Conservation (phyloP, 1,140 invertebrate species). For the Bombus ignitus region DNA sequence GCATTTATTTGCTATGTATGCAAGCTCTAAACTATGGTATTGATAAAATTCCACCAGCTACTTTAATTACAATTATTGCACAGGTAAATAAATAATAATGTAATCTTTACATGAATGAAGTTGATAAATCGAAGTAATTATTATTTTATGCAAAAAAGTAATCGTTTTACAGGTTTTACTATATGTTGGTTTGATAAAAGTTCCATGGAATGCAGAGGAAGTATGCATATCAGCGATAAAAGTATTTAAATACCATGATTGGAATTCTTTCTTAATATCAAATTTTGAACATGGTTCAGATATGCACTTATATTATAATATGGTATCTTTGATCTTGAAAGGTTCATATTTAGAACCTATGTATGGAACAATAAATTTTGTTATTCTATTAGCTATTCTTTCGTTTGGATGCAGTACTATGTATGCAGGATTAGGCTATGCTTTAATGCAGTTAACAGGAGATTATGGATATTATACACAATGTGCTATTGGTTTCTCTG, state of each 20-base stretch:
- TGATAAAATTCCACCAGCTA: constrained; percentile 86
- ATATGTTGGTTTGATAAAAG: constrained; percentile 81
- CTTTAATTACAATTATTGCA: constrained; percentile 82
- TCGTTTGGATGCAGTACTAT: constrained; percentile 83
- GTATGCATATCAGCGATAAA: constrained; percentile 85
- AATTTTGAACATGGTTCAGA: constrained; percentile 88
- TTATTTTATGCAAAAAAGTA: neutral
- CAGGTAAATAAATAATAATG: constrained; percentile 76
- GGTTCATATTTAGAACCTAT: constrained; percentile 84
- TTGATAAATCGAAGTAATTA: neutral
- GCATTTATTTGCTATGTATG: constrained; percentile 73
- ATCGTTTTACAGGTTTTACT: constrained; percentile 79
- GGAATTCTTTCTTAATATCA: constrained; percentile 84
- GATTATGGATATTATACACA: constrained; percentile 81
- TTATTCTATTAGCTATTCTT: constrained; percentile 83
- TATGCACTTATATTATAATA: constrained; percentile 90
- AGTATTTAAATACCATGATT: constrained; percentile 84
- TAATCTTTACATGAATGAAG: neutral
- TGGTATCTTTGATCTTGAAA: constrained; percentile 88
- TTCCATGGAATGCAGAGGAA: constrained; percentile 84
- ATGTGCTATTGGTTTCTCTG: constrained; percentile 89
- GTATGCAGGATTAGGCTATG: constrained; percentile 82
- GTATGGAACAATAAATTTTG: constrained; percentile 85
- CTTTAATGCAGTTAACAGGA: constrained; percentile 74
- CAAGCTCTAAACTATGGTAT: constrained; percentile 83